These are phyloP conservation scores for Baronia brevicornis DNA, from an alignment of 2,888 invertebrate genomes.

Conservation along the genomic window DNA sequence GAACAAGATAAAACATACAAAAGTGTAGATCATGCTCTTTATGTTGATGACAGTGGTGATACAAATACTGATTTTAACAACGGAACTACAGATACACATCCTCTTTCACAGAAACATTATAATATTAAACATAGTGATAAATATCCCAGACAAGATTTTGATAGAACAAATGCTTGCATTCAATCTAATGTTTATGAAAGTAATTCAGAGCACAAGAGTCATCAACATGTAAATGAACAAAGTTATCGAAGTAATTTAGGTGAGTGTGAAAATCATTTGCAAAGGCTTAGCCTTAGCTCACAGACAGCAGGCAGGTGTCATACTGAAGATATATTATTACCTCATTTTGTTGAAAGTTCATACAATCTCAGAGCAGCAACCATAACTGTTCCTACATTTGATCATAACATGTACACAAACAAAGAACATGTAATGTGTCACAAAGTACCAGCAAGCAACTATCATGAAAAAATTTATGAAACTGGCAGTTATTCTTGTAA, in stretches of 20 bases:
- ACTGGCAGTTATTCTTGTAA: constrained; percentile 51
- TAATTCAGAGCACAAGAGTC: constrained; percentile 46
- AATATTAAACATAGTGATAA: constrained; percentile 48
- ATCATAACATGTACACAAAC: no score
- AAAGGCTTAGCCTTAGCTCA: constrained; percentile 57
- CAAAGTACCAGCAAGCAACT: constrained; percentile 47
- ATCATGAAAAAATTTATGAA: constrained; percentile 56
- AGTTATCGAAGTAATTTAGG: constrained; percentile 49
- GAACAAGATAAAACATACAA: constrained; percentile 68
- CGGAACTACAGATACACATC: constrained; percentile 44
- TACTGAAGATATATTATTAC: constrained; percentile 48
- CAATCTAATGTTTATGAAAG: constrained; percentile 43
- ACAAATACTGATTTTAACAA: constrained; percentile 42
- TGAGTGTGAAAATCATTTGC: constrained; percentile 48
- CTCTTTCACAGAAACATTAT: constrained; percentile 41
- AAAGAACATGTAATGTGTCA: constrained; percentile 49
- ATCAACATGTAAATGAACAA: constrained; percentile 43
- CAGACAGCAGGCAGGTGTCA: constrained; percentile 57
- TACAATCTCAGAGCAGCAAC: constrained; percentile 43
- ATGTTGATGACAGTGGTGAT: constrained; percentile 55
- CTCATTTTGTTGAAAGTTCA: constrained; percentile 49
- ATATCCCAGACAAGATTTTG: constrained; percentile 54
- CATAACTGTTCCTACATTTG: constrained; percentile 49
- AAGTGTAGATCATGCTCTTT: constrained; percentile 69
- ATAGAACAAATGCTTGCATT: constrained; percentile 38